A percentile compares a stretch with the other conserved stretches of the same genome.
These are phyloP conservation scores for Pogona vitticeps DNA, from an alignment of 2,113 vertebrate species.

Conservation along the genomic window DNA sequence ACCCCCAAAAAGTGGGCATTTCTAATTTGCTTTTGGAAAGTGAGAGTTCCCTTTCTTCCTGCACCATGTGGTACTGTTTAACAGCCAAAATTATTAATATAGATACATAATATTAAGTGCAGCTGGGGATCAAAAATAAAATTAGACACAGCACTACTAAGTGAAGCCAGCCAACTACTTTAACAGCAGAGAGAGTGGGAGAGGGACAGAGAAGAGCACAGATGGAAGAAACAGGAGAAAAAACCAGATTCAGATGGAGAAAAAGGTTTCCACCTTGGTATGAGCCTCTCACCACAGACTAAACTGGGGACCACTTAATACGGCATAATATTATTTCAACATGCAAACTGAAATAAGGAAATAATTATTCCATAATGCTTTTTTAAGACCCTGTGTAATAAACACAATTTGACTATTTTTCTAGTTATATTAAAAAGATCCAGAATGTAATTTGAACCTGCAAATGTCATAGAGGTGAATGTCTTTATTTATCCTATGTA, in stretches of 20 bases:
- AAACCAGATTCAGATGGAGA: too few species aligned
- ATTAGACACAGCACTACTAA: neutral
- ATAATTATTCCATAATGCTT: neutral
- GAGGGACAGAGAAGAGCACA: too few species aligned
- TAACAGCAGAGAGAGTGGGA: neutral
- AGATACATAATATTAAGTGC: neutral
- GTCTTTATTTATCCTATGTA: too few species aligned
- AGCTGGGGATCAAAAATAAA: conserved; percentile 17
- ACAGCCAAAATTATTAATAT: conserved; percentile 21
- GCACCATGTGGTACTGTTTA: neutral
- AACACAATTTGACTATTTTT: neutral
- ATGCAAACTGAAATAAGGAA: neutral
- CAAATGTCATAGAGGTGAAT: neutral
- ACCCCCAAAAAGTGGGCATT: neutral
- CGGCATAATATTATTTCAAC: neutral
- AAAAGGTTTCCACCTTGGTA: too few species aligned
- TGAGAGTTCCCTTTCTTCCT: neutral
- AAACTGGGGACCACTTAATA: neutral
- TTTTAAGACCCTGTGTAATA: neutral
- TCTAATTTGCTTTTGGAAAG: conserved; percentile 35
- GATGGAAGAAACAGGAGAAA: too few species aligned
- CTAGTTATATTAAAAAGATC: neutral
- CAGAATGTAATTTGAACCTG: neutral
- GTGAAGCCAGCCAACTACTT: conserved; percentile 5
- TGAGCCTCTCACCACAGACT: too few species aligned